A percentile compares a stretch with the other conserved stretches of the same genome.
Evolutionary conservation across 1,140 invertebrate genomes (phyloP).

Genomic region (Drosophila athabasca): DNA sequence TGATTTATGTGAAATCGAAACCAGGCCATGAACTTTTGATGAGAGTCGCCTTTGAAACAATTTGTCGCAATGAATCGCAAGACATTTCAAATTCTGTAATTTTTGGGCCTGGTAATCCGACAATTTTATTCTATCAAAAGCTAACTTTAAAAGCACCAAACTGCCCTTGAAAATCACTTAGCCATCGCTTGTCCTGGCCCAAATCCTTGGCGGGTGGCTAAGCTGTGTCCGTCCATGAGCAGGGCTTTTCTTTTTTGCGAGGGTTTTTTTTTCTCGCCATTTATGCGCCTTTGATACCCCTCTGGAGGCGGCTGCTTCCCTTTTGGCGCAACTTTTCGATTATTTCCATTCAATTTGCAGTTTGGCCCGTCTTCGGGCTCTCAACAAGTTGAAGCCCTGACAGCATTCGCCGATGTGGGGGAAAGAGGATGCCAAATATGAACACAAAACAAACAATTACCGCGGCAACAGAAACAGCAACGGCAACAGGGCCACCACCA

Average conservation of each 20-base stretch:
- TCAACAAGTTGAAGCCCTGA: slow-evolving; percentile 64
- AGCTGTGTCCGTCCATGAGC: slow-evolving; percentile 21
- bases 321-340: slow-evolving; percentile 37
- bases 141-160: slow-evolving; percentile 25
- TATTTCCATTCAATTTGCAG: slow-evolving; percentile 63
- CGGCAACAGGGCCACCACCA: slow-evolving; percentile 28
- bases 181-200: slow-evolving; percentile 3
- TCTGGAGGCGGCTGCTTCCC: slow-evolving; percentile 11
- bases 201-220: slow-evolving; percentile 27
- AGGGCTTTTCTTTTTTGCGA: slow-evolving; percentile 23
- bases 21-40: background rate
- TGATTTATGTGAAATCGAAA: slow-evolving; percentile 24
- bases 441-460: slow-evolving; percentile 64
- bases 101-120: slow-evolving; percentile 22
- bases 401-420: slow-evolving; percentile 30
- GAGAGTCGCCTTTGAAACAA: slow-evolving; percentile 34
- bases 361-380: slow-evolving; percentile 50
- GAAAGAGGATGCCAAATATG: slow-evolving; percentile 34
- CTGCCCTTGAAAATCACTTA: slow-evolving; percentile 50
- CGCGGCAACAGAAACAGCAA: slow-evolving; percentile 32
- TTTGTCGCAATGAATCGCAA: slow-evolving; percentile 41
- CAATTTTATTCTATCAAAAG: slow-evolving; percentile 20
- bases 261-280: slow-evolving; percentile 30
- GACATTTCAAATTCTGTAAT: slow-evolving; percentile 41
- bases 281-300: slow-evolving; percentile 46